Base-by-base conservation (phyloP, 2,797 vertebrate species). In the Pipistrellus pygmaeus region DNA sequence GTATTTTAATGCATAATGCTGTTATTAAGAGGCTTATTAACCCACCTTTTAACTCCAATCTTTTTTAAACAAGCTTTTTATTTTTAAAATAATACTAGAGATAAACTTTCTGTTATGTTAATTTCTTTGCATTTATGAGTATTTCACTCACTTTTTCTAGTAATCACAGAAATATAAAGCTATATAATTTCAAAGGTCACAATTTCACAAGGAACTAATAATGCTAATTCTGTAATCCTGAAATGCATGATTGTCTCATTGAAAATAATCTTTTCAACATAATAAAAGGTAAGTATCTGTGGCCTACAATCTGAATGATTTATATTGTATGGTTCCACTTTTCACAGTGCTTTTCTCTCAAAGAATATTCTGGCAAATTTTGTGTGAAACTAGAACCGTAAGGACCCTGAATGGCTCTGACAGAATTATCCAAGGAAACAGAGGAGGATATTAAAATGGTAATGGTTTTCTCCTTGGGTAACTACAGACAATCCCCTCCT, bases 1-100 rank as follows among this genome's bases (percentile, higher is more conserved):
- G 25, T 95, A 92, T 95, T 97, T 98, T 96, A 97, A 88, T 84
- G 78, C 69, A 97, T 94, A 97, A 97, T 97, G 86, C 51, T 95
- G 92, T 88, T 97, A 97, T 96, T 97, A 97, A 96, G 94, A 93
- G 95, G 89, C 89, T 95, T 81, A 96, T 96, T 96, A 97, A 97
- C 12, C 14, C 35, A 95, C 71, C 30, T 96, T 97, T 85, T 96
- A 55, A 6, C 82, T 97, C 38, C 82, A 97, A 62, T 91, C 51
- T 81, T 55, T 46, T 92, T 81, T 88, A 96, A 95, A 75, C 92
- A 97, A 94, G 72, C 5, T 95, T 78, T 96, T 90, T 88, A 80
- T 95, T 96, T 96, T 71, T 93, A 66, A 92, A 57, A 48, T 93
- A 83, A 95, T 93, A 88, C 53, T 95, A 95, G 81, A 93, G 53